phyloP scores from a whole-genome alignment of 2,888 invertebrate genomes.

The Agonum fuliginosum region DNA sequence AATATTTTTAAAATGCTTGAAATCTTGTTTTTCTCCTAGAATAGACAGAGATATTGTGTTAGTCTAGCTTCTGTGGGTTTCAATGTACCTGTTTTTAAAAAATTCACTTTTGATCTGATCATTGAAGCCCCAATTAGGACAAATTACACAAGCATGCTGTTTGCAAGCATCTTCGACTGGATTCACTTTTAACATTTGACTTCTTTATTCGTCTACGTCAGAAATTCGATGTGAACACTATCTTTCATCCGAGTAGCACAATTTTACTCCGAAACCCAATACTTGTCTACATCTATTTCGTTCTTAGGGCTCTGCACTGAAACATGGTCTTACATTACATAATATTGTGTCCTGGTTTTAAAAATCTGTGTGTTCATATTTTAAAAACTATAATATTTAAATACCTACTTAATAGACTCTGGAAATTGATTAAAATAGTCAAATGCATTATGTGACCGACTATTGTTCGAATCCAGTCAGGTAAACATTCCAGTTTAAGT shows the following conservation, averaged over 20 bases:
- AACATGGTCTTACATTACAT: too few relatives aligned
- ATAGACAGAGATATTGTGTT: slow-evolving; percentile 56
- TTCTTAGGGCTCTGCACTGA: too few relatives aligned
- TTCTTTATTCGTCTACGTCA: slow-evolving; percentile 7
- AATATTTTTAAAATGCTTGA: slow-evolving; percentile 57
- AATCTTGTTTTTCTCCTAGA: slow-evolving; percentile 54
- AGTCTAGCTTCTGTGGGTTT: slow-evolving; percentile 54
- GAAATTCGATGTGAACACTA: neutral
- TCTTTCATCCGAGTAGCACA: neutral
- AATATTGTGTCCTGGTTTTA: too few relatives aligned
- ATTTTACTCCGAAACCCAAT: neutral
- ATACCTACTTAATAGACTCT: too few relatives aligned
- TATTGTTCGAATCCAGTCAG: too few relatives aligned
- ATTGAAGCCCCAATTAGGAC: slow-evolving; percentile 52
- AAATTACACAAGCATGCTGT: slow-evolving; percentile 50
- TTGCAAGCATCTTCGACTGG: slow-evolving; percentile 48
- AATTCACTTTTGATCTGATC: slow-evolving; percentile 19
- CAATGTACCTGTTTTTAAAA: slow-evolving; percentile 45
- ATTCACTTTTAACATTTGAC: slow-evolving; percentile 36
- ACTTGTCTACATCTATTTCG: slow-evolving; percentile 36
- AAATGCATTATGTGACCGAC: too few relatives aligned
- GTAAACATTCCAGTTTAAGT: too few relatives aligned
- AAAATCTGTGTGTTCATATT: too few relatives aligned
- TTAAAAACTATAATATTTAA: too few relatives aligned
- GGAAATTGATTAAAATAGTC: too few relatives aligned